Percentiles rank a stretch among this genome's conserved stretches.
Conservation (phyloP, 2,113 vertebrate genomes). For the Columba janthina region DNA sequence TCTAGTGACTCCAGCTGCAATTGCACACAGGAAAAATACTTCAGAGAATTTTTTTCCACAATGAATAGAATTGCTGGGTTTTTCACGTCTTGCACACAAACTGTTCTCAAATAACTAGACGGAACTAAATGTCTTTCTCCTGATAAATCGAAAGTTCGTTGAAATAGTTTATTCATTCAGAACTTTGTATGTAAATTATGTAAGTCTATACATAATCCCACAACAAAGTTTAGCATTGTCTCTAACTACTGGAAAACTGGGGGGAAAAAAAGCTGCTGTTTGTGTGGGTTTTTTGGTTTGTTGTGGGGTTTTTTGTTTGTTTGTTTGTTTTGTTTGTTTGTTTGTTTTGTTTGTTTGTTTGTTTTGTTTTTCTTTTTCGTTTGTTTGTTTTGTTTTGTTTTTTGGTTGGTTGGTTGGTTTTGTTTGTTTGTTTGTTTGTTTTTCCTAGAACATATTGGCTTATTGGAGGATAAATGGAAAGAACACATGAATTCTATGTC, state of each 20-base stretch:
- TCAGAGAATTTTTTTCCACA: not conserved
- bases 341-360: too few relatives aligned
- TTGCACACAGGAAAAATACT: not conserved
- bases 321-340: too few relatives aligned
- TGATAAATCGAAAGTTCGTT: not conserved
- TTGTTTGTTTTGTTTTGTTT: too few relatives aligned
- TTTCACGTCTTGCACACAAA: not conserved
- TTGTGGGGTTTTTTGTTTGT: too few relatives aligned
- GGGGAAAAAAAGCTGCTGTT: fast-evolving
- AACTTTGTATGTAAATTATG: not conserved
- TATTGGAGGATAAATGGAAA: not conserved
- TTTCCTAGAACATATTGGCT: not conserved
- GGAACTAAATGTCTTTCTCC: not conserved
- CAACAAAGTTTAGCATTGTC: not conserved
- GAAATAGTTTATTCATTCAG: not conserved
- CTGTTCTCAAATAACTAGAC: not conserved
- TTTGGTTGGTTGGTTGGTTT: too few relatives aligned
- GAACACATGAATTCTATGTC: not conserved
- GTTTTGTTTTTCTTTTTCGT: too few relatives aligned
- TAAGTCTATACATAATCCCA: not conserved
- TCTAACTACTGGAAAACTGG: not conserved
- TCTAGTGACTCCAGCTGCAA: not conserved
- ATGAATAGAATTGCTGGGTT: not conserved
- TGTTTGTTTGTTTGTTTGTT: too few relatives aligned
- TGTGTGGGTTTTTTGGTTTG: too few relatives aligned